These are phyloP conservation scores for Sapajus apella DNA, from an alignment of 2,113 vertebrate genomes.

Conservation along the genomic window DNA sequence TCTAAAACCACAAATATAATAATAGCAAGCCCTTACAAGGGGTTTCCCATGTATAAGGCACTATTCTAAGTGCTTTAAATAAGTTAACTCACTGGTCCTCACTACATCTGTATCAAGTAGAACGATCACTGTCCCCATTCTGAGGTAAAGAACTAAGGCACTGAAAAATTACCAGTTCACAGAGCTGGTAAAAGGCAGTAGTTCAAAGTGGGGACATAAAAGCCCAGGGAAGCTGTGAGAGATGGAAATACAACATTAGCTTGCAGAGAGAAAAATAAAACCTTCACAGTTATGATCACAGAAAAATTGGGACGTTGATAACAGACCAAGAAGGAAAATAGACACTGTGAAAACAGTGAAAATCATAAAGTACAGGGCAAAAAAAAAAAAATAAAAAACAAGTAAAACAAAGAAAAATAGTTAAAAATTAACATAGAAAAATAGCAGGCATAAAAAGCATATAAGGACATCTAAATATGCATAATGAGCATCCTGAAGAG, in stretches of 20 bases:
- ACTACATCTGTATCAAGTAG: neutral
- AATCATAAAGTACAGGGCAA: neutral
- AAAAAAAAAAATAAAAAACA: neutral
- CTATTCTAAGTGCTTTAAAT: slow-evolving; percentile 6
- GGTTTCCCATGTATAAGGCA: neutral
- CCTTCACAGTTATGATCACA: neutral
- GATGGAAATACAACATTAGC: neutral
- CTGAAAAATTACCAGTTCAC: slow-evolving; percentile 11
- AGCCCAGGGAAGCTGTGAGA: neutral
- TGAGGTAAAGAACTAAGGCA: neutral
- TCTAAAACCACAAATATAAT: neutral
- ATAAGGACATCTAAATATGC: neutral
- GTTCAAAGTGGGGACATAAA: neutral
- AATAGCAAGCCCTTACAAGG: neutral
- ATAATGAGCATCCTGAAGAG: neutral
- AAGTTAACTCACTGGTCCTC: slow-evolving; percentile 33
- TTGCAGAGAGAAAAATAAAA: slow-evolving; percentile 7
- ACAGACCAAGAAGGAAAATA: neutral
- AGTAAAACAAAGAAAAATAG: neutral
- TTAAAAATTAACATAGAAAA: neutral
- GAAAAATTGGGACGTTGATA: neutral
- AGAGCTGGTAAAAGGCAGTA: neutral
- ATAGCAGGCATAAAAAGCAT: neutral
- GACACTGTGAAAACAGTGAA: neutral
- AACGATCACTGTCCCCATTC: neutral